Percentiles rank a stretch among this genome's conserved stretches.
Conservation (phyloP, 2,888 invertebrate genomes). For the Scaptomyza cyrtandrae region DNA sequence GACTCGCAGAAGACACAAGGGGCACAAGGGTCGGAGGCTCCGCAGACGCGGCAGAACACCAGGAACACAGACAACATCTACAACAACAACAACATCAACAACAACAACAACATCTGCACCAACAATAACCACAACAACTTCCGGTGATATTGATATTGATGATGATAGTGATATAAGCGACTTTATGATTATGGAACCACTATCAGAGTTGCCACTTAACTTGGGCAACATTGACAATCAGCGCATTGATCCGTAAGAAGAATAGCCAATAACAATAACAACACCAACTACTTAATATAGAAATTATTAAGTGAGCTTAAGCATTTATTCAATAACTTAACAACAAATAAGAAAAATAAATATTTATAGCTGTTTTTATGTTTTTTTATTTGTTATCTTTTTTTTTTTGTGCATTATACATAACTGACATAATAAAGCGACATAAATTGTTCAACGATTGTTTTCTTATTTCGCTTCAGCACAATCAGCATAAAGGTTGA, state of each 20-base stretch:
- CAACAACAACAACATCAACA: slow-evolving; percentile 15
- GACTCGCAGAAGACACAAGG: slow-evolving; percentile 51
- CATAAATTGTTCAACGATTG: background rate
- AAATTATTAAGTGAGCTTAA: background rate
- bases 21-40: slow-evolving; percentile 53
- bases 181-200: slow-evolving; percentile 47
- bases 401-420: background rate
- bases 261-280: no score
- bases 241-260: slow-evolving; percentile 44
- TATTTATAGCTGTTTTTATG: background rate
- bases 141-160: background rate
- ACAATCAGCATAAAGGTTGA: slow-evolving; percentile 8
- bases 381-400: no score
- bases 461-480: background rate
- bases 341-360: background rate
- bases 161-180: slow-evolving; percentile 14
- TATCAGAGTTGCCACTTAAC: slow-evolving; percentile 51
- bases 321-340: no score
- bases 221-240: slow-evolving; percentile 65
- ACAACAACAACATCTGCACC: slow-evolving; percentile 22
- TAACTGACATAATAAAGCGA: slow-evolving; percentile 14
- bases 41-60: slow-evolving; percentile 52
- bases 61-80: slow-evolving; percentile 23
- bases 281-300: background rate
- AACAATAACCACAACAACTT: slow-evolving; percentile 20